Percentiles rank a stretch among this genome's conserved stretches.
These are phyloP conservation scores for Montipora capricornis DNA, from an alignment of 64 coral and sea anemone species.

Conservation along the genomic window DNA sequence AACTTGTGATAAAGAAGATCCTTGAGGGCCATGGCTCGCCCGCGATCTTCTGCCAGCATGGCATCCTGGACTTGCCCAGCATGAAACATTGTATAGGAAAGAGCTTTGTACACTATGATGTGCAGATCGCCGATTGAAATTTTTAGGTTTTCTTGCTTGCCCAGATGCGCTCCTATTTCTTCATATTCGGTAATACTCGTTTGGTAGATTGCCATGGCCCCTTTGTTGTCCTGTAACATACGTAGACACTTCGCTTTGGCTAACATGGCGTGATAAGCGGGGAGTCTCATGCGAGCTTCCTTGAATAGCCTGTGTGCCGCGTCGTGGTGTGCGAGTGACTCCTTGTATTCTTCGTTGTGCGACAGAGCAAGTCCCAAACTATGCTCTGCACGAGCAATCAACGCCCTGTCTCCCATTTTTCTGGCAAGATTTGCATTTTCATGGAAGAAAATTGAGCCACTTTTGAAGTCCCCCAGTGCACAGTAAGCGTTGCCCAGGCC, in stretches of 20 bases:
- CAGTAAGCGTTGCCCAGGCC: conserved; percentile 8
- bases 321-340: not conserved
- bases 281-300: not conserved
- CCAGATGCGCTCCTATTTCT: conserved; percentile 10
- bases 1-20: conserved; percentile 33
- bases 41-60: conserved; percentile 30
- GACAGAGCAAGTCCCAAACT: conserved; percentile 9
- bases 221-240: conserved; percentile 15
- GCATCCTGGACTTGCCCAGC: not conserved
- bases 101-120: conserved; percentile 25
- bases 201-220: not conserved
- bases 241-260: conserved; percentile 16
- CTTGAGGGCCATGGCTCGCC: conserved; percentile 40
- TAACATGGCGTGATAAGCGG: conserved; percentile 31
- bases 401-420: conserved; percentile 22
- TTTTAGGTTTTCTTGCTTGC: conserved; percentile 11
- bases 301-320: not conserved
- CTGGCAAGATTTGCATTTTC: conserved; percentile 30
- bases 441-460: not conserved
- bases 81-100: not conserved
- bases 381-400: conserved; percentile 32
- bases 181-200: not conserved
- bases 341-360: conserved; percentile 1
- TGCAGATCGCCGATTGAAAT: conserved; percentile 25
- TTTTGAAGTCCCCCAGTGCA: not conserved